Evolutionary conservation across 2,888 invertebrate genomes (phyloP).

Genomic region (Drosophila fungiperda): DNA sequence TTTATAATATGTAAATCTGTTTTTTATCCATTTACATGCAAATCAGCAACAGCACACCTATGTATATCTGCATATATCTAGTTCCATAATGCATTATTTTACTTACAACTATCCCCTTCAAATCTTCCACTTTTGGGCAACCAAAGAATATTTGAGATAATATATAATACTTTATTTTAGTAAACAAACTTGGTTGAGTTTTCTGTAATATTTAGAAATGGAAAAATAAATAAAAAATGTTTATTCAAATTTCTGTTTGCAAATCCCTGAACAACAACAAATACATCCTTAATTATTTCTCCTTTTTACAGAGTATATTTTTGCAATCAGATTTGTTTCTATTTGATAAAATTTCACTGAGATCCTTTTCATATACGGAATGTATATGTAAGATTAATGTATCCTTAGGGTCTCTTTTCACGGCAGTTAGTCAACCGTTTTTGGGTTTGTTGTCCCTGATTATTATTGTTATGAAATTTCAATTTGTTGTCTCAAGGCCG

Average conservation of each 20-base stretch:
- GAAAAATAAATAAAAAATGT: neutral
- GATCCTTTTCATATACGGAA: constrained; percentile 5
- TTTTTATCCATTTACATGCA: constrained; percentile 66
- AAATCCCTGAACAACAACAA: constrained; percentile 1
- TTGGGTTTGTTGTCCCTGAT: constrained; percentile 35
- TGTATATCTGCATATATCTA: neutral
- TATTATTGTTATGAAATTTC: constrained; percentile 73
- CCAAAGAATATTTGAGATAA: neutral
- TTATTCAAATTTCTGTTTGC: neutral
- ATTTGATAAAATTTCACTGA: constrained; percentile 24
- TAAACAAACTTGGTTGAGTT: neutral
- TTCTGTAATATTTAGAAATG: neutral
- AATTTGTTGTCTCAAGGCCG: constrained; percentile 72
- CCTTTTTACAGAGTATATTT: neutral
- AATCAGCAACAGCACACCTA: constrained; percentile 45
- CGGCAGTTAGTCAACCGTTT: constrained; percentile 38
- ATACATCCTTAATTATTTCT: neutral
- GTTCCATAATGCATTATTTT: constrained; percentile 24
- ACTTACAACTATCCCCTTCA: constrained; percentile 19
- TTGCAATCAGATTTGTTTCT: constrained; percentile 29
- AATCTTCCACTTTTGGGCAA: neutral
- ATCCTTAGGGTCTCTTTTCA: constrained; percentile 9
- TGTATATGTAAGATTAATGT: neutral
- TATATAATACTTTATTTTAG: neutral
- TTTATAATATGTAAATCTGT: constrained; percentile 39